Evolutionary conservation across 2,113 vertebrate species (phyloP).

Genomic region (Dipodomys stephensi): DNA sequence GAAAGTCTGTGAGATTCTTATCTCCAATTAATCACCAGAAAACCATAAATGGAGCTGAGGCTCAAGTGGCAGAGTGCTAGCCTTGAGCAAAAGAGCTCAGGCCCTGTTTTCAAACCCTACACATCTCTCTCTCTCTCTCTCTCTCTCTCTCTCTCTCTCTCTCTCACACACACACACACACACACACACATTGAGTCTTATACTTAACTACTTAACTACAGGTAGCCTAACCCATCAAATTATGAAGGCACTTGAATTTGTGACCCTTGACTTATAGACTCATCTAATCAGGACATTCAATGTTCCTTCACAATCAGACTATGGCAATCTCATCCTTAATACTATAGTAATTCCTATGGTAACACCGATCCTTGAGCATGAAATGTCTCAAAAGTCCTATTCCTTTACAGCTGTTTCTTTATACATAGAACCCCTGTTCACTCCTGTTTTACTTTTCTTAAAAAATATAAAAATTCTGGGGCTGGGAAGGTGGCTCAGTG

Average conservation of each 20-base stretch:
- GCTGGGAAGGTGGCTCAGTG: no score
- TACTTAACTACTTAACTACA: conserved; percentile 15
- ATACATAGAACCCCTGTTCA: not conserved
- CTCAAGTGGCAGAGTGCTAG: no score
- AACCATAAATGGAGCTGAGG: no score
- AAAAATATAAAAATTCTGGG: conserved; percentile 33
- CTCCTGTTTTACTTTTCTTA: not conserved
- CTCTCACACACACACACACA: no score
- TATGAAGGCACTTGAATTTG: conserved; percentile 5
- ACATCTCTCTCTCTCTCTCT: no score
- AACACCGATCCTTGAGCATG: not conserved
- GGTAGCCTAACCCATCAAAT: conserved; percentile 9
- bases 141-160: no score
- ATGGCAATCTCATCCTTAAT: not conserved
- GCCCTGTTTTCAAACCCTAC: no score
- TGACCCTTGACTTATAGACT: not conserved
- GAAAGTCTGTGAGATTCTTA: no score
- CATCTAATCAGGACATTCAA: not conserved
- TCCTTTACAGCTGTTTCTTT: not conserved
- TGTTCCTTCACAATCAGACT: not conserved
- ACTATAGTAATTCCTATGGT: not conserved
- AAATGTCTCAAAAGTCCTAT: not conserved
- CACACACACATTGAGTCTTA: not conserved
- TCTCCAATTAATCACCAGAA: no score
- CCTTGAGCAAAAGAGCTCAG: no score